These are phyloP conservation scores for Glomeris maerens DNA, from an alignment of 1,140 invertebrate species.

Conservation along the genomic window DNA sequence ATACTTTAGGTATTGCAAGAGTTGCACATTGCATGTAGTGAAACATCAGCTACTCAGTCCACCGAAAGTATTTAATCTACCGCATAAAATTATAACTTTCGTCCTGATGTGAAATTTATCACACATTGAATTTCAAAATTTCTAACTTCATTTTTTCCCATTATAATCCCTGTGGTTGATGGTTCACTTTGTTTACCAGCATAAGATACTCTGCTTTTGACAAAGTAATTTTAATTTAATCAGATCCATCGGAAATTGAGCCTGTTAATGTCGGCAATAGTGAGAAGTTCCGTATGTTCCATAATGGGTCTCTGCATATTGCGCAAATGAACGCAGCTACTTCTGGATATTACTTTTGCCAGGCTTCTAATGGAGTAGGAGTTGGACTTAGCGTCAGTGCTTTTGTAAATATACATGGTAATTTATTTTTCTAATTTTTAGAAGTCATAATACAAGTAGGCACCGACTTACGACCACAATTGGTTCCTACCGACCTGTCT, in stretches of 20 bases:
- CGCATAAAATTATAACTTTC: no score
- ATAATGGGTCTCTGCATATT: constrained; percentile 78
- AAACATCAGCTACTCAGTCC: neutral
- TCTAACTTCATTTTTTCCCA: no score
- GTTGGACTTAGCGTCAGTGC: constrained; percentile 68
- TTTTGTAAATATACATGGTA: constrained; percentile 82
- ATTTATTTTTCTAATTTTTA: no score
- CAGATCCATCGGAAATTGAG: constrained; percentile 24
- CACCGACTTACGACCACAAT: no score
- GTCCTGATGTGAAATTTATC: no score
- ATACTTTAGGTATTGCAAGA: no score
- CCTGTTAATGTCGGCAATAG: constrained; percentile 17
- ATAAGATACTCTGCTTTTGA: no score
- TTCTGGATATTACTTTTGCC: constrained; percentile 67
- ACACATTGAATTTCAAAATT: no score
- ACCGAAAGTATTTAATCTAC: no score
- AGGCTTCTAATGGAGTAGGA: constrained; percentile 47
- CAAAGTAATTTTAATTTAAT: neutral
- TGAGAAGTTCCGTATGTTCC: constrained; percentile 73
- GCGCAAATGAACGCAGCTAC: constrained; percentile 80
- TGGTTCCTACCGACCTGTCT: no score
- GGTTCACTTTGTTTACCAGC: neutral
- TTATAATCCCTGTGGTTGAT: constrained; percentile 1
- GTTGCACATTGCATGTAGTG: constrained; percentile 35
- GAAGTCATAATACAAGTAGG: no score